phyloP scores from a whole-genome alignment of 2,797 vertebrate species.

The Sciaenops ocellatus region DNA sequence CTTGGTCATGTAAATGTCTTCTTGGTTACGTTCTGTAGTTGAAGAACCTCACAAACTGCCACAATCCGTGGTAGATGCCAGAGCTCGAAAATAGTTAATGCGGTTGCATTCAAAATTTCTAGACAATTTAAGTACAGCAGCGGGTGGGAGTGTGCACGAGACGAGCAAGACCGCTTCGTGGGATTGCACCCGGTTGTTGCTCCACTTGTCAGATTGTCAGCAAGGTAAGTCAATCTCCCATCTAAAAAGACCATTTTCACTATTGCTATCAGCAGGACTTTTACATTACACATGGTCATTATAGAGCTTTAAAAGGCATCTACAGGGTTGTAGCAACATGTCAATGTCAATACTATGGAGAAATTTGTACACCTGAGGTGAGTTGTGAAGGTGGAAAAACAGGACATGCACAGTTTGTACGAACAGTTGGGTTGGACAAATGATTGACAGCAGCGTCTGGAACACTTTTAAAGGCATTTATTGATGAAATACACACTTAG shows the following conservation, averaged over 20 bases:
- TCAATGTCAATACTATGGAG: neutral
- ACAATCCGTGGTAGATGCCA: too few species aligned
- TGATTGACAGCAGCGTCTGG: neutral
- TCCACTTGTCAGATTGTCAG: too few species aligned
- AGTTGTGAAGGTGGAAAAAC: neutral
- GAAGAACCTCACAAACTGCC: too few species aligned
- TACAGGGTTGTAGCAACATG: neutral
- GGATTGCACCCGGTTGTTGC: too few species aligned
- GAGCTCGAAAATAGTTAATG: too few species aligned
- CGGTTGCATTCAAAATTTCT: too few species aligned
- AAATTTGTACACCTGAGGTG: neutral
- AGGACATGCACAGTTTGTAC: neutral
- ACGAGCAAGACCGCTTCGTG: too few species aligned
- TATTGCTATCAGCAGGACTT: neutral
- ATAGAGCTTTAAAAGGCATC: neutral
- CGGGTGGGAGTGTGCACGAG: too few species aligned
- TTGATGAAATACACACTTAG: slow-evolving; percentile 90
- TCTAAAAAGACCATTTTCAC: neutral
- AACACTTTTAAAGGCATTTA: slow-evolving; percentile 88
- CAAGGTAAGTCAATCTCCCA: too few species aligned
- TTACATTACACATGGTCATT: neutral
- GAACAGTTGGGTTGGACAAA: neutral
- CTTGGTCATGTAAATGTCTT: too few species aligned
- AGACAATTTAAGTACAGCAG: too few species aligned
- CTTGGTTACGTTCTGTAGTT: too few species aligned